Evolutionary conservation across 2,113 vertebrate genomes (phyloP).

Genomic region (Zapus hudsonius): DNA sequence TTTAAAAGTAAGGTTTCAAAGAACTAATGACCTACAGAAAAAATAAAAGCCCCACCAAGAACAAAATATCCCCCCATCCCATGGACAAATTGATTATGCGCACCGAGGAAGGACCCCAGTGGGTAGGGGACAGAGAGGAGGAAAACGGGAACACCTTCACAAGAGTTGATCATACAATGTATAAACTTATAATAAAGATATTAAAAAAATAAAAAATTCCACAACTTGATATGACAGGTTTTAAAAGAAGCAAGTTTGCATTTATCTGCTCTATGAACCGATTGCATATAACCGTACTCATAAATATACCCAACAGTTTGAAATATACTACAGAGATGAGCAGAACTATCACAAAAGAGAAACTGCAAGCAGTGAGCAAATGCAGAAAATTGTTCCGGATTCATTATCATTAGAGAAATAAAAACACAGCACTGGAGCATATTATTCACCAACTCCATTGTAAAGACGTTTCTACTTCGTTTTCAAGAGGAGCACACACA

Average conservation of each 20-base stretch:
- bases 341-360: constrained; percentile 1
- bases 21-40: not conserved
- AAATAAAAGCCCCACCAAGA: not conserved
- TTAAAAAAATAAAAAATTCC: too few species aligned
- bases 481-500: not conserved
- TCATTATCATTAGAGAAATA: constrained; percentile 5
- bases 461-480: not conserved
- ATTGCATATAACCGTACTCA: not conserved
- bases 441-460: constrained; percentile 37
- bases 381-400: not conserved
- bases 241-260: not conserved
- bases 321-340: not conserved
- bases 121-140: too few species aligned
- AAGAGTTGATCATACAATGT: too few species aligned
- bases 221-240: not conserved
- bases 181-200: too few species aligned
- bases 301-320: not conserved
- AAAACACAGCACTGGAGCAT: not conserved
- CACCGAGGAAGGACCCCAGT: too few species aligned
- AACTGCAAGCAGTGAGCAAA: not conserved
- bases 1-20: constrained; percentile 48
- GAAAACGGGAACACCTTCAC: too few species aligned
- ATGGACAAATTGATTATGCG: too few species aligned
- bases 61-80: too few species aligned
- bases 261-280: not conserved